phyloP scores from a whole-genome alignment of 2,888 invertebrate genomes.

The Noctua pronuba region DNA sequence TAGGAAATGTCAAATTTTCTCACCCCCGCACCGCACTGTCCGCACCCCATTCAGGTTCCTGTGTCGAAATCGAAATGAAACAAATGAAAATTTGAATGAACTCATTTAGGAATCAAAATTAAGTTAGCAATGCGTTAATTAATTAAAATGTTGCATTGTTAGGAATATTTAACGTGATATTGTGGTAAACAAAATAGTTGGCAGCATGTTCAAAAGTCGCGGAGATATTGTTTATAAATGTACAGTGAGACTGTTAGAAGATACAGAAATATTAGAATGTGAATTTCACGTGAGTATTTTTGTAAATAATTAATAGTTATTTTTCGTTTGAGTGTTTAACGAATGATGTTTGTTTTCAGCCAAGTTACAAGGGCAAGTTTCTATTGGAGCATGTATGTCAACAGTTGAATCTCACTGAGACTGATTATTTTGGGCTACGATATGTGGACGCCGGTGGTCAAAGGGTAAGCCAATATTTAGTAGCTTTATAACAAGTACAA shows the following conservation, averaged over 20 bases:
- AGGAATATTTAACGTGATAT: constrained; percentile 50
- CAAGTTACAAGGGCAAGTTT: constrained; percentile 96
- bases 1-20: constrained; percentile 62
- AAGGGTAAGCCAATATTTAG: constrained; percentile 91
- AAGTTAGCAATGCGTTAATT: constrained; percentile 59
- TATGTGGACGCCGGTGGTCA: constrained; percentile 97
- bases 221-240: constrained; percentile 96
- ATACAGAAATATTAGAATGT: constrained; percentile 97
- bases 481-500: background rate
- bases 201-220: constrained; percentile 92
- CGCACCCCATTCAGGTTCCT: constrained; percentile 62
- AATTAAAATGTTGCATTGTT: constrained; percentile 67
- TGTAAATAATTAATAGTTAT: constrained; percentile 20
- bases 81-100: constrained; percentile 72
- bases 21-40: constrained; percentile 65
- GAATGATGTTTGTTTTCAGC: constrained; percentile 89
- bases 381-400: constrained; percentile 97
- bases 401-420: constrained; percentile 97
- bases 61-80: constrained; percentile 74
- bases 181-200: constrained; percentile 51
- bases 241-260: constrained; percentile 96
- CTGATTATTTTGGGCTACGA: constrained; percentile 98
- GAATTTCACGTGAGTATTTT: constrained; percentile 93
- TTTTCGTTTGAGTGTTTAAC: constrained; percentile 2
- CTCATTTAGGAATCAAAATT: constrained; percentile 64